phyloP scores from a whole-genome alignment of 2,797 vertebrate genomes.

The Eulemur coronatus region DNA sequence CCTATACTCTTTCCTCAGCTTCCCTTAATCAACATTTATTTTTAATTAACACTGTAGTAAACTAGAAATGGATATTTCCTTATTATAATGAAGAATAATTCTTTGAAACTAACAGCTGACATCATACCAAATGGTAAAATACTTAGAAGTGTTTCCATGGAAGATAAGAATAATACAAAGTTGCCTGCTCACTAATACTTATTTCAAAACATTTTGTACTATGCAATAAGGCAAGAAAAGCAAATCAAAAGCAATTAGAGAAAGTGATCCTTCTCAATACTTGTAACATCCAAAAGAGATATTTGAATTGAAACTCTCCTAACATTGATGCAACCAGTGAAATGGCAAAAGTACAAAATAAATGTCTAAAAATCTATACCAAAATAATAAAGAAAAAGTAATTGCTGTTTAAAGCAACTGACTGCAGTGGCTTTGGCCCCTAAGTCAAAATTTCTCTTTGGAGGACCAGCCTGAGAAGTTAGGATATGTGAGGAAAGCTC shows the following conservation, averaged over 20 bases:
- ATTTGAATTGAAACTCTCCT: neutral
- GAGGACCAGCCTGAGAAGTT: neutral
- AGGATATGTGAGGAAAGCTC: neutral
- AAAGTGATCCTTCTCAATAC: neutral
- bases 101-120: neutral
- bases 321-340: neutral
- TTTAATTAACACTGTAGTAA: neutral
- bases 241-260: conserved; percentile 14
- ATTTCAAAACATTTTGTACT: neutral
- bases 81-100: neutral
- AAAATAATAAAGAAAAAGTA: neutral
- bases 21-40: neutral
- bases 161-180: neutral
- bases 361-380: neutral
- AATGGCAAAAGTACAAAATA: neutral
- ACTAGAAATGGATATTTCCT: neutral
- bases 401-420: neutral
- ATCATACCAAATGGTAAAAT: neutral
- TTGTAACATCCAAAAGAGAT: neutral
- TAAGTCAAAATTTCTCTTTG: neutral
- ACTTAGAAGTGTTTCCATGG: neutral
- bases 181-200: neutral
- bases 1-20: neutral
- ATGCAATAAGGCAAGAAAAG: conserved; percentile 10
- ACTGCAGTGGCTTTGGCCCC: neutral